phyloP scores from a whole-genome alignment of 2,888 invertebrate genomes.

The Uropetala carovei region DNA sequence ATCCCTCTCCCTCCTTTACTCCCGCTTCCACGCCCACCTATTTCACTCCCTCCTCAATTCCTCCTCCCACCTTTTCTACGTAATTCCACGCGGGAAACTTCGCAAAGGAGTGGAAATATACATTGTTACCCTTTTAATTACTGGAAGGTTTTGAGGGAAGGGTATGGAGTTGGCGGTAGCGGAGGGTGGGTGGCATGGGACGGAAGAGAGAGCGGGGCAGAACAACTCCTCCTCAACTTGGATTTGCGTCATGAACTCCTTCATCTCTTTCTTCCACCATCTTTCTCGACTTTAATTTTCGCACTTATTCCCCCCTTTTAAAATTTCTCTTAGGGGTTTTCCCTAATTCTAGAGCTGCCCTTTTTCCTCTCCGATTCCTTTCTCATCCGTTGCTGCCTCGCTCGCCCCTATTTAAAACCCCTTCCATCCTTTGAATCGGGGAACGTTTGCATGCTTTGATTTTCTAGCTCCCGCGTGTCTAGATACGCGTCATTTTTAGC shows the following conservation, averaged over 20 bases:
- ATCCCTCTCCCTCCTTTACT: neutral
- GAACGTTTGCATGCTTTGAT: too few species aligned
- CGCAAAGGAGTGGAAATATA: neutral
- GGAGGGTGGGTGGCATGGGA: neutral
- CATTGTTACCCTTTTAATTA: neutral
- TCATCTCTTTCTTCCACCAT: neutral
- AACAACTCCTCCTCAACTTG: neutral
- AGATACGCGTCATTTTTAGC: too few species aligned
- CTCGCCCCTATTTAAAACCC: too few species aligned
- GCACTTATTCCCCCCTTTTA: neutral
- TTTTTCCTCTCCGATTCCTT: too few species aligned
- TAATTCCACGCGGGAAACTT: neutral
- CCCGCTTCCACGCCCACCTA: neutral
- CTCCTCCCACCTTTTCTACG: neutral
- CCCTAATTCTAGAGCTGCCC: neutral
- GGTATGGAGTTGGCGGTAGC: neutral
- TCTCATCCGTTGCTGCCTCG: too few species aligned
- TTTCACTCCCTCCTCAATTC: neutral
- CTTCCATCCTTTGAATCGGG: too few species aligned
- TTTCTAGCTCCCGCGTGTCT: too few species aligned
- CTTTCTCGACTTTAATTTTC: neutral
- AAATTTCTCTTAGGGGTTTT: neutral
- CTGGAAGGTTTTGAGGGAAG: neutral
- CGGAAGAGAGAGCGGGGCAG: neutral
- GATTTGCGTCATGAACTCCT: neutral